Conservation (phyloP, 1,140 invertebrate species). For the Drosophila repletoides region DNA sequence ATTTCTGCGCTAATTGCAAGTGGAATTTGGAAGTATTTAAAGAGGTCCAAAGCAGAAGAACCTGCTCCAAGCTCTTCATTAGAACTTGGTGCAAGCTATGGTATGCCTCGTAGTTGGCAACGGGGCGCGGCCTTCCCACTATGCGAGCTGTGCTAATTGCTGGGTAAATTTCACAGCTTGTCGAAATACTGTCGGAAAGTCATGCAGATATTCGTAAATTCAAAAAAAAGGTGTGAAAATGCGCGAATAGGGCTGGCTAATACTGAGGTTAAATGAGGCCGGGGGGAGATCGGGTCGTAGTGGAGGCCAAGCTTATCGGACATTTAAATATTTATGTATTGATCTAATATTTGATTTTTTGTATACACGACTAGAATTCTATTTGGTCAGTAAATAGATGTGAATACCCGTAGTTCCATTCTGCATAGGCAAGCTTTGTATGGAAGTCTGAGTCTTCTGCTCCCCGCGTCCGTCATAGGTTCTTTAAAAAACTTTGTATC, state of each 20-base stretch:
- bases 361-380: constrained; percentile 11
- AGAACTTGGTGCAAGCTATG: not conserved
- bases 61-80: not conserved
- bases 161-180: constrained; percentile 59
- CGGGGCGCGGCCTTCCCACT: constrained; percentile 1
- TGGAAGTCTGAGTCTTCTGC: no score
- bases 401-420: no score
- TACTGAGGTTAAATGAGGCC: not conserved
- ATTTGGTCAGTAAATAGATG: no score
- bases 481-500: no score
- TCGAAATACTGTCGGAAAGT: constrained; percentile 46
- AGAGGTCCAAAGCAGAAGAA: not conserved
- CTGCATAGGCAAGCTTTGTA: no score
- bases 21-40: constrained; percentile 9
- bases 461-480: no score
- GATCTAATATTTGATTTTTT: constrained; percentile 25
- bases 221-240: constrained; percentile 41
- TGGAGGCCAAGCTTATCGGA: constrained; percentile 49
- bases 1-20: constrained; percentile 23
- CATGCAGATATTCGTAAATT: no score
- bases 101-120: not conserved
- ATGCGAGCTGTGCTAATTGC: constrained; percentile 49
- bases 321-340: constrained; percentile 50
- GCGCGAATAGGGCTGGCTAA: constrained; percentile 1
- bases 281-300: not conserved